Conservation (phyloP, 1,140 invertebrate species). For the Lerema accius region DNA sequence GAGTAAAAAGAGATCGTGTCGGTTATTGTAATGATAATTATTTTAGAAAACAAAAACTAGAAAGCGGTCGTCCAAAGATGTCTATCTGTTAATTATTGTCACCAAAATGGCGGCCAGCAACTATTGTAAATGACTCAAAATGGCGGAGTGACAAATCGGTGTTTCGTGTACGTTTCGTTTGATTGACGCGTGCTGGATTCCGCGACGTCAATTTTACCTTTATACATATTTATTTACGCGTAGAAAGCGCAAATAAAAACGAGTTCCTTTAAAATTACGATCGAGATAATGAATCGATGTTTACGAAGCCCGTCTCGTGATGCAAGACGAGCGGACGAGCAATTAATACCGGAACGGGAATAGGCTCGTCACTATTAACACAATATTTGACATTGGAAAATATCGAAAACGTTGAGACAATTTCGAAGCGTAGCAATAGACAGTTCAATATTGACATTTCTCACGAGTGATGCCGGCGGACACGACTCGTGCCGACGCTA, state of each 20-base stretch:
- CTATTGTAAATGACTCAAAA: conserved; percentile 74
- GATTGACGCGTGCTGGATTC: conserved; percentile 81
- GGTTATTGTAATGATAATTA: conserved; percentile 81
- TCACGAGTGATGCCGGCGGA: conserved; percentile 67
- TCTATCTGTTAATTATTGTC: conserved; percentile 81
- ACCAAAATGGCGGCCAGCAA: conserved; percentile 69
- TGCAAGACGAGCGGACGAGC: conserved; percentile 45
- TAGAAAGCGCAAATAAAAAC: conserved; percentile 81
- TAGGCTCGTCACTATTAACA: conserved; percentile 53
- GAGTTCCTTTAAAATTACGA: conserved; percentile 67
- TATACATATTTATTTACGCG: conserved; percentile 76
- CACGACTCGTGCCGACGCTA: conserved; percentile 60
- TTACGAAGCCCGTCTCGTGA: conserved; percentile 52
- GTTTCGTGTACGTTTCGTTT: conserved; percentile 70
- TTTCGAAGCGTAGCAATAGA: conserved; percentile 71
- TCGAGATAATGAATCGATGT: conserved; percentile 69
- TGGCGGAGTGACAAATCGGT: conserved; percentile 79
- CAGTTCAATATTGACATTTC: conserved; percentile 79
- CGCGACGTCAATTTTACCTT: conserved; percentile 60
- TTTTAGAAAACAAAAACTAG: conserved; percentile 81
- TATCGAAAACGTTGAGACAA: conserved; percentile 81
- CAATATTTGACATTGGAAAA: conserved; percentile 77
- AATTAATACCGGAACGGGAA: conserved; percentile 56
- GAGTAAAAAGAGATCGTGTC: conserved; percentile 75
- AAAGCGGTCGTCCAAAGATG: conserved; percentile 73